These are phyloP conservation scores for Peribatodes rhomboidaria DNA, from an alignment of 2,888 invertebrate species.

Conservation along the genomic window DNA sequence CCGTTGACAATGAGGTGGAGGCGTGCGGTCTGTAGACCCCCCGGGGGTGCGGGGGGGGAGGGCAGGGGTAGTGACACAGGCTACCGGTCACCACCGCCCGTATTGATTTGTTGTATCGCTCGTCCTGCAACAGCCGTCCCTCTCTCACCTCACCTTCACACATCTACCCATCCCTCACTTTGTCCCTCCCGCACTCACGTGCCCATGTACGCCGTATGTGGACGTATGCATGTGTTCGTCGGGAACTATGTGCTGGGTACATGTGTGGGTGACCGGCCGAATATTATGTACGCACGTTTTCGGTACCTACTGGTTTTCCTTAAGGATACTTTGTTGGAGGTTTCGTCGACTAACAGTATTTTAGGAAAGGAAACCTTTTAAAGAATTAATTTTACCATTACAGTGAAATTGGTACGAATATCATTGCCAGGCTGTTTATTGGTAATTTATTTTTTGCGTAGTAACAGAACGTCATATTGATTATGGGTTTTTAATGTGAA, in stretches of 20 bases:
- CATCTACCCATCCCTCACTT: conserved; percentile 57
- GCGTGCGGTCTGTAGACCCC: conserved; percentile 76
- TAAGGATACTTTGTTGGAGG: conserved; percentile 49
- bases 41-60: conserved; percentile 29
- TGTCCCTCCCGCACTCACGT: conserved; percentile 76
- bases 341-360: conserved; percentile 22
- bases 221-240: conserved; percentile 59
- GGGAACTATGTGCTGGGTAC: conserved; percentile 64
- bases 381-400: background rate
- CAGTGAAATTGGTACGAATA: background rate
- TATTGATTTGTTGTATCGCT: conserved; percentile 88
- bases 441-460: too few relatives aligned
- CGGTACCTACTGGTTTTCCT: conserved; percentile 70
- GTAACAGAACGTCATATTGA: too few relatives aligned
- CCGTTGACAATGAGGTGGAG: conserved; percentile 84
- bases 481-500: too few relatives aligned
- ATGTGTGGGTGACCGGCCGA: conserved; percentile 82
- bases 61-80: conserved; percentile 79
- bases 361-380: background rate
- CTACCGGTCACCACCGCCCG: conserved; percentile 87
- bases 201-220: conserved; percentile 75
- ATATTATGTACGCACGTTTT: conserved; percentile 79
- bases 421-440: too few relatives aligned
- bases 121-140: conserved; percentile 83
- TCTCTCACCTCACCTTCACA: conserved; percentile 68